Base-by-base conservation (phyloP, 1,140 invertebrate species). In the Orchesella cincta region DNA sequence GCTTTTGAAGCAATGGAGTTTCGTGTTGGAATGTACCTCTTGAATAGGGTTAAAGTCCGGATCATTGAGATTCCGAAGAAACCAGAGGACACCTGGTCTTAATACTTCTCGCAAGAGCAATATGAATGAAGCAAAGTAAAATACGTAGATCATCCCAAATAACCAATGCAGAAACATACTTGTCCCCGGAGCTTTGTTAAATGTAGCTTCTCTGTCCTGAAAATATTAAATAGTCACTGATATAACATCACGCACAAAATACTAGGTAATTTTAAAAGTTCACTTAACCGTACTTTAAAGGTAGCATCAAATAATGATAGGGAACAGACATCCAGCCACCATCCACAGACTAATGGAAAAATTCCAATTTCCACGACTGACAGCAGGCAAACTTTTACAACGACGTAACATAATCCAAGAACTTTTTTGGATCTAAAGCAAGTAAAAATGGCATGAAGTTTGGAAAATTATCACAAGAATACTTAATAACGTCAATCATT, bases 161-260 rank as follows among this genome's bases (percentile, higher is more conserved):
- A 99, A 89, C 98, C 98, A 99, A 86, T 99, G 97, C 72, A 99
- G 93, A 84, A 99, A 99, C 89, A 98, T 95, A 0, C 94, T 97
- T 0, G 97, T 98, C 54, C 95, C 95, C 0, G 98, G 97, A 0
- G 95, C 93, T 0, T 91, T 88, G 79, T 91, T 90, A 81, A 99
- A 97, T 78, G 93, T 94, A 0, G 91, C 89, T 85, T 97, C 92
- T 57, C 97, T 84, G 75, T 89, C 88, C 79, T 88, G 85, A 70
- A 89, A 31, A 12, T 34, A 33, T 2, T 14, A 73, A 73, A 8
- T 39, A 73, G 26, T 73, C 14, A n/a, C n/a, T n/a, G n/a, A n/a
- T n/a, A n/a, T n/a, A n/a, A 57, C 23, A 57, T 57, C 23, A 16
- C 8, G 3, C 54, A 18, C 54, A 57, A 18, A 57, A 26, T 46